Evolutionary conservation across 35 echinoderm and acorn worm species (phyloP), one percentile per base, ranked within the genome.

Genomic region (Anneissia japonica): DNA sequence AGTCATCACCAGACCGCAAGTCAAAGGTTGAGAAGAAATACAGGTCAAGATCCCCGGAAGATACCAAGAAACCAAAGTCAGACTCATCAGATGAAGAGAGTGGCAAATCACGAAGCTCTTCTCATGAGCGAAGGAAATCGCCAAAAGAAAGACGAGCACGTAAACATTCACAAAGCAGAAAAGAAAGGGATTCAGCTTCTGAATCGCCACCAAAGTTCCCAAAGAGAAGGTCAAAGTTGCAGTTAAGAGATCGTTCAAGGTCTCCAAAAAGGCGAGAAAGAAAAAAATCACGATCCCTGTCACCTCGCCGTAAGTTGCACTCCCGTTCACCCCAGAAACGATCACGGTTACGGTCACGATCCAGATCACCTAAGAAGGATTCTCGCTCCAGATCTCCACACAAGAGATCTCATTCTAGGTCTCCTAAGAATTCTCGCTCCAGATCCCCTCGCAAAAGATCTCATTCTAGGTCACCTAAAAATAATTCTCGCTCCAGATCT

Each of bases 391-490:
- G 32, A 38, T 7, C 56, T 21, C 75, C 85, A 5, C 37, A 39
- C 21, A 78, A 51, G 74, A 91, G 84, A 72, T 90, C 88, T 21
- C 79, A 46, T 31, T 94, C 92, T 6, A 85, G 73, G 32, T 94
- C 92, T 0, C 75, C 73, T 19, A 23, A 26, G 21, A 64, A 64
- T 31, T 83, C 82, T 64, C 82, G 46, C 31, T 83, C 82, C 6
- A 21, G 82, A 72, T 83, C 82, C 0, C 75, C 74, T 46, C 37
- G 75, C 21, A 78, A 51, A 80, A 91, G 84, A 72, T 90, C 88
- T 21, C 79, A 46, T 31, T 94, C 92, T 6, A 85, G 73, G 32
- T 94, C 92, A 6, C 75, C 73, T 19, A 23, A 26, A 23, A 64
- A 64, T 31, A n/a, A n/a, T 36, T 86, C 83, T 11, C 83, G 51